Percentiles rank a stretch among this genome's conserved stretches.
These are phyloP conservation scores for Leptinotarsa haldemani DNA, from an alignment of 2,888 invertebrate genomes.

Conservation along the genomic window DNA sequence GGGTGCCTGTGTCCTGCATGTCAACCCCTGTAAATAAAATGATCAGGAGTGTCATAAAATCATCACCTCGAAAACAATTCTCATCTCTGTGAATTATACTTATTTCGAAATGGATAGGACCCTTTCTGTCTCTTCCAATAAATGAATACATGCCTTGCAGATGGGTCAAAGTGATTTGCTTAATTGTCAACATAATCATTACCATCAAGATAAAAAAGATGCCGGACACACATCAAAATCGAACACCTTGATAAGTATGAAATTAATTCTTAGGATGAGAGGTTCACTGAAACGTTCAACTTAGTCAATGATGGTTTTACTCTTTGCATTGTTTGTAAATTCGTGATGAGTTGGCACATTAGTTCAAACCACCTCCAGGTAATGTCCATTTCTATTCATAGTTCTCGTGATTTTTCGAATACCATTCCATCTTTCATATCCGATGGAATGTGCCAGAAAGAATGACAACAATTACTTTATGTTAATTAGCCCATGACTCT, in stretches of 20 bases:
- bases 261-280: background rate
- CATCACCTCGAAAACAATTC: no score
- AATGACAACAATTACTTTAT: constrained; percentile 62
- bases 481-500: constrained; percentile 60
- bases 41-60: no score
- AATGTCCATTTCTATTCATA: constrained; percentile 15
- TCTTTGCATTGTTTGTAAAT: background rate
- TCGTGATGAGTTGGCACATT: constrained; percentile 13
- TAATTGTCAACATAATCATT: no score
- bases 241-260: background rate
- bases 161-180: no score
- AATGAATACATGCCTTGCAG: no score
- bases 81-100: no score
- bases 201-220: no score
- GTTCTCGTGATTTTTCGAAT: constrained; percentile 10
- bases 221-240: no score
- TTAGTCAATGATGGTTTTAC: background rate
- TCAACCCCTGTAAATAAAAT: no score
- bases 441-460: constrained; percentile 56
- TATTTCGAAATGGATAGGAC: no score
- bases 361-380: constrained; percentile 4
- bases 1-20: no score
- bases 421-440: constrained; percentile 30
- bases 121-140: no score
- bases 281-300: background rate